Evolutionary conservation across 2,797 vertebrate species (phyloP).

Genomic region (Champsocephalus esox): DNA sequence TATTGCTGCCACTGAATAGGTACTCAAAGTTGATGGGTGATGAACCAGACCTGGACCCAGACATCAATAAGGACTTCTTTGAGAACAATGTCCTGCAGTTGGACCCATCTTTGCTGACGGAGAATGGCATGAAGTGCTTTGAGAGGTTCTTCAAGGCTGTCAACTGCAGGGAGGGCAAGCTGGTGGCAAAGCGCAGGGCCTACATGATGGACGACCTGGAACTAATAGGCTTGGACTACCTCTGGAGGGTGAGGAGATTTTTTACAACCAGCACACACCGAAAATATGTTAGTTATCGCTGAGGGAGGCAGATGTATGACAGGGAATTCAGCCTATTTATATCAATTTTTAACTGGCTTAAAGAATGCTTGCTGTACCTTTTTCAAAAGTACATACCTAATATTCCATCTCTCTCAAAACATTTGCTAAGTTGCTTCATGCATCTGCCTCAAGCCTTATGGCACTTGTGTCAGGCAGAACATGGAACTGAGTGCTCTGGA

Average conservation of each 20-base stretch:
- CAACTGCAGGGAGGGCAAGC: conserved; percentile 98
- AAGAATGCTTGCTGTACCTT: no score
- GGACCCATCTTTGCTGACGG: conserved; percentile 97
- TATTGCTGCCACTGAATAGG: conserved; percentile 53
- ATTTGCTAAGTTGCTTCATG: neutral
- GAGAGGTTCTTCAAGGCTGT: conserved; percentile 99
- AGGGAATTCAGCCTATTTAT: neutral
- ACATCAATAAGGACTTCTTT: conserved; percentile 99
- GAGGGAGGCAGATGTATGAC: neutral
- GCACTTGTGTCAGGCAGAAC: neutral
- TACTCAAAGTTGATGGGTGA: conserved; percentile 99
- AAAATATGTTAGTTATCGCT: neutral
- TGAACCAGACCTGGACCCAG: conserved; percentile 98
- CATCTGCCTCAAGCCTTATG: neutral
- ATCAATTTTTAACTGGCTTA: neutral
- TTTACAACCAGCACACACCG: conserved; percentile 3
- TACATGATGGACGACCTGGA: conserved; percentile 99
- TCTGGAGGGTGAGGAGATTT: conserved; percentile 93
- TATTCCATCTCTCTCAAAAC: neutral
- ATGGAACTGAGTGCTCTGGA: neutral
- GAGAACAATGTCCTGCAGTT: conserved; percentile 99
- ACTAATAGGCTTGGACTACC: conserved; percentile 98
- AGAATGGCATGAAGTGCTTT: conserved; percentile 99
- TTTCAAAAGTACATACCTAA: neutral
- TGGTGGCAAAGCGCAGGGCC: conserved; percentile 97